Conservation (phyloP, 2,113 vertebrate species). For the Anser cygnoides region DNA sequence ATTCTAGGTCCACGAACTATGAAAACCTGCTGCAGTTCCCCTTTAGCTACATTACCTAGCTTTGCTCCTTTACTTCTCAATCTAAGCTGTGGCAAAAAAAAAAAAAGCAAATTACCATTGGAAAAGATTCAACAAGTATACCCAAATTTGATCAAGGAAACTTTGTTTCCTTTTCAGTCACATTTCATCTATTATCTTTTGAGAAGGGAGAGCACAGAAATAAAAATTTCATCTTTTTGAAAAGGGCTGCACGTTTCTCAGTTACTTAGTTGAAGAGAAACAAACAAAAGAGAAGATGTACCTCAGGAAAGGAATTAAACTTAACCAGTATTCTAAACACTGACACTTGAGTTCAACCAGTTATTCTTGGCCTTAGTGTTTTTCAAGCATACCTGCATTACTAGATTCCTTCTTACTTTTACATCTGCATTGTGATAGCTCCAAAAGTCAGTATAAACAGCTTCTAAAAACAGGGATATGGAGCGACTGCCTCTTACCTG, state of each 20-base stretch:
- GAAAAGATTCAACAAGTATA: neutral
- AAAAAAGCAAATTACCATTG: neutral
- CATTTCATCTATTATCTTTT: neutral
- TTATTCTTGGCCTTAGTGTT: neutral
- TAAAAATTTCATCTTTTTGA: accelerated
- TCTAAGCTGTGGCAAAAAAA: neutral
- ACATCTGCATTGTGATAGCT: accelerated
- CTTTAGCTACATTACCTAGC: neutral
- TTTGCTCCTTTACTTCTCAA: neutral
- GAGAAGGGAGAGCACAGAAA: neutral
- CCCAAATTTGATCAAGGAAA: neutral
- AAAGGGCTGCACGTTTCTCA: accelerated
- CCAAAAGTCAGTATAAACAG: neutral
- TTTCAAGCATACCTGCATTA: neutral
- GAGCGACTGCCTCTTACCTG: slow-evolving; percentile 78
- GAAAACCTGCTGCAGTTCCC: neutral
- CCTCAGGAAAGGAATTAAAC: neutral
- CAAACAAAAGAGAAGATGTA: too few species aligned
- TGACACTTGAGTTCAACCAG: neutral
- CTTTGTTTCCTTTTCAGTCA: neutral
- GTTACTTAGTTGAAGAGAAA: neutral
- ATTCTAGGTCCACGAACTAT: neutral
- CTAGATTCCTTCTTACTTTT: neutral
- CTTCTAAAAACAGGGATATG: accelerated
- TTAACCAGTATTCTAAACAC: neutral